Percentiles rank a stretch among this genome's conserved stretches.
phyloP scores from a whole-genome alignment of 2,113 vertebrate species.

The Theristicus caerulescens region DNA sequence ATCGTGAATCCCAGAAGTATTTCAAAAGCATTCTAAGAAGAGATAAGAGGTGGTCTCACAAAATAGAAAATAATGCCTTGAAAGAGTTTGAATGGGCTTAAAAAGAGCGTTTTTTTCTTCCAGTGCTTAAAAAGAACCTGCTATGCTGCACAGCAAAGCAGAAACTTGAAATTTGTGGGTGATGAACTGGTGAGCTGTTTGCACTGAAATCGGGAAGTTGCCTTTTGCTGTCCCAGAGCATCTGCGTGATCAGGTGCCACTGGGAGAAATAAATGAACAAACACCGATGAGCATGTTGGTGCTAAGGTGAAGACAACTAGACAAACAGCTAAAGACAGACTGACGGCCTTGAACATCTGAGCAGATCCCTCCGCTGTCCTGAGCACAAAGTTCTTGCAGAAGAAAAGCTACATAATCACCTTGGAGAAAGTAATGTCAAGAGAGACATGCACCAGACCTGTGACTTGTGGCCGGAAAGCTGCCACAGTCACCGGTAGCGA shows the following conservation, averaged over 20 bases:
- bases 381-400: background rate
- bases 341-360: background rate
- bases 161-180: background rate
- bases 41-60: background rate
- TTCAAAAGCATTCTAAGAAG: background rate
- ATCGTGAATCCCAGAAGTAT: background rate
- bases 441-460: background rate
- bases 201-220: accelerated
- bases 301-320: background rate
- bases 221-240: background rate
- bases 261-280: background rate
- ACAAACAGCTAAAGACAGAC: background rate
- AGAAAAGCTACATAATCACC: background rate
- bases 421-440: background rate
- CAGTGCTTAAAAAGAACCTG: background rate
- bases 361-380: background rate
- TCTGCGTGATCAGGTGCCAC: background rate
- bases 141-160: background rate
- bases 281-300: background rate
- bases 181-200: background rate
- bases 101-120: background rate
- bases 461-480: background rate
- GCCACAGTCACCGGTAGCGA: background rate
- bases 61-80: background rate
- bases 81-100: background rate